Evolutionary conservation across 2,797 vertebrate species (phyloP).

Genomic region (Pempheris klunzingeri): DNA sequence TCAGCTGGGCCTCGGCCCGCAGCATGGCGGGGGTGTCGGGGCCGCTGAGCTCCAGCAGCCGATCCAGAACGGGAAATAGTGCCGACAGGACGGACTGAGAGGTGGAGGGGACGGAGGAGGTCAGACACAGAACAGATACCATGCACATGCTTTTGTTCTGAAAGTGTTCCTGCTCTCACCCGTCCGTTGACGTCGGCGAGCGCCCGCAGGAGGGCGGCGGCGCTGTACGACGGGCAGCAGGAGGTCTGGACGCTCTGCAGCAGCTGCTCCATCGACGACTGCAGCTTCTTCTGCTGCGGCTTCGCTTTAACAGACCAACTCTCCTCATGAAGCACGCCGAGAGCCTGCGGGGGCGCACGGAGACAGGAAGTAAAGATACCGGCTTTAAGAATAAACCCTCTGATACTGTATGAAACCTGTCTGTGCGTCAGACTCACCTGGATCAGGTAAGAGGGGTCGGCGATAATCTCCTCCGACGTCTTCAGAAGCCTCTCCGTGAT

Average conservation of each 20-base stretch:
- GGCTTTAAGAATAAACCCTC: no score
- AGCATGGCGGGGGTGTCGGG: conserved; percentile 81
- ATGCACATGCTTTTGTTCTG: background rate
- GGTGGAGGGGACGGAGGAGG: background rate
- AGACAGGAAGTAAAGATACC: no score
- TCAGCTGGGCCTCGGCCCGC: conserved; percentile 86
- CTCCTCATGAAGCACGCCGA: conserved; percentile 85
- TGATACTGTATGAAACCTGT: no score
- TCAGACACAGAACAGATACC: background rate
- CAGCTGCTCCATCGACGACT: conserved; percentile 84
- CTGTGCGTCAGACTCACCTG: conserved; percentile 80
- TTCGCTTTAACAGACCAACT: conserved; percentile 71
- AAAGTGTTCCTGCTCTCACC: conserved; percentile 74
- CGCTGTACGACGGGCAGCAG: conserved; percentile 89
- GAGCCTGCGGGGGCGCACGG: conserved; percentile 77
- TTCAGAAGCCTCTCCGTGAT: conserved; percentile 85
- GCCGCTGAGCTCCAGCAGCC: conserved; percentile 87
- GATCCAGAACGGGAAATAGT: conserved; percentile 87
- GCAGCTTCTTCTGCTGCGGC: conserved; percentile 75
- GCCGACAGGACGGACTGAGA: conserved; percentile 85
- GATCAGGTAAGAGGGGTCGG: conserved; percentile 88
- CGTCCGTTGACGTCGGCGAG: conserved; percentile 87
- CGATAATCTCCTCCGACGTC: conserved; percentile 90
- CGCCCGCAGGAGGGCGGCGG: conserved; percentile 85
- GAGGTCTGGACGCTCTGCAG: conserved; percentile 80